Base-by-base conservation (phyloP, 23 tunicate species). In the Oikopleura albicans region DNA sequence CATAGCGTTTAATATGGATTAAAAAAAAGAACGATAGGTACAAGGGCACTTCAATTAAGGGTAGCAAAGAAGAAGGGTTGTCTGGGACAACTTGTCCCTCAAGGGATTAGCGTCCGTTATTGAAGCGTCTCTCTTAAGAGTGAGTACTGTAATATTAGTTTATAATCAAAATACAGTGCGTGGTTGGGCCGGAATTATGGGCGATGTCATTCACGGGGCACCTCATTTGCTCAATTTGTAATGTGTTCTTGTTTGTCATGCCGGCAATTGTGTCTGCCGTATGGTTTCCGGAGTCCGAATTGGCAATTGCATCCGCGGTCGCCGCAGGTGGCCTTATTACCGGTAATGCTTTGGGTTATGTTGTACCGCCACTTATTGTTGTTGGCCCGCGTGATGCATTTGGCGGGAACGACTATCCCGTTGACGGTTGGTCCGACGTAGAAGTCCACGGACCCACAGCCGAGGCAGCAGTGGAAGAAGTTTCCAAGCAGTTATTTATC, bases 381-480 rank as follows among this genome's bases (percentile, higher is more conserved):
- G 35, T 16, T 2, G 79, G 79, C 2, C 79, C 79, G 37, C 37
- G 28, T 2, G 31, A 71, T 2, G 35, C 79, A 16, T 71, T 71
- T 29, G 35, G 4, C 35, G 27, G 4, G 4, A 16, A 34, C 2
- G 27, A 16, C 31, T 71, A 71, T 29, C 79, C 79, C 2, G 37
- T 16, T 16, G 79, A 71, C 31, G n/a, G n/a, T n/a, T 71, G 79
- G 79, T 2, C 35, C 4, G 31, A 49, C 22, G 16, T 22, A 49
- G 63, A 49, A 49, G 12, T 8, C 22, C 12, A 49, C 22, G 63
- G 22, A 49, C n/a, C n/a, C n/a, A n/a, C 8, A 49, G 2, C 27
- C 31, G 79, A 71, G 37, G 79, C 79, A 2, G 79, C 79, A 31
- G 37, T 71, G 37, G 79, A 71, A 4, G 79, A 71, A 31, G 79